Evolutionary conservation across 2,797 vertebrate genomes (phyloP).

Genomic region (Gallinago solitaria): DNA sequence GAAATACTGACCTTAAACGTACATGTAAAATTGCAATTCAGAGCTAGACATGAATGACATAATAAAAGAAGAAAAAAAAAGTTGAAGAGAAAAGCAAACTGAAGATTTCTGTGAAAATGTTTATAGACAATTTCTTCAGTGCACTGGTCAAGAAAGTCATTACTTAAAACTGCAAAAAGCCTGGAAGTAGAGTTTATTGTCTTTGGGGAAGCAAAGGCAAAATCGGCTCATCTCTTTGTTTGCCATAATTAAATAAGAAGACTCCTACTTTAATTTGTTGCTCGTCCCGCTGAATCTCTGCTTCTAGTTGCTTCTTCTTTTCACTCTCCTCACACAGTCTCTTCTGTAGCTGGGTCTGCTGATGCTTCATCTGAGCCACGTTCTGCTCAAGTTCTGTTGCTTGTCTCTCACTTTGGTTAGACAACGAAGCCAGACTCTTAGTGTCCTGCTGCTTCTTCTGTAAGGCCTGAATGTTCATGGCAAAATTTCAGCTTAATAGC

Average conservation of each 20-base stretch:
- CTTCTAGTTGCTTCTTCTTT: slow-evolving; percentile 77
- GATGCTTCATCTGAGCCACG: slow-evolving; percentile 83
- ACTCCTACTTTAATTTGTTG: slow-evolving; percentile 78
- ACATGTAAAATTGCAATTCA: not conserved
- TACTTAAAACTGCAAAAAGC: not conserved
- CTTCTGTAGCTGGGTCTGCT: slow-evolving; percentile 81
- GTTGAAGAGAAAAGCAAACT: not conserved
- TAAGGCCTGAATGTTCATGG: slow-evolving; percentile 65
- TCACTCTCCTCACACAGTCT: slow-evolving; percentile 73
- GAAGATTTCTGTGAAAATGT: not conserved
- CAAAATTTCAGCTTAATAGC: slow-evolving; percentile 51
- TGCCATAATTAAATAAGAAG: not conserved
- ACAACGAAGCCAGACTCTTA: slow-evolving; percentile 80
- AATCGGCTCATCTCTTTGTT: not conserved
- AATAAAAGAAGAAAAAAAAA: not conserved
- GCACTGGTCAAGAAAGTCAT: not conserved
- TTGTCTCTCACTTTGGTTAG: slow-evolving; percentile 80
- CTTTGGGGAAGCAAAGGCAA: not conserved
- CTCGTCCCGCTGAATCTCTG: slow-evolving; percentile 76
- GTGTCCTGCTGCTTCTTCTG: slow-evolving; percentile 78
- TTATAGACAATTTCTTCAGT: not conserved
- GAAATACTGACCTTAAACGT: not conserved
- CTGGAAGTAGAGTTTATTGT: not conserved
- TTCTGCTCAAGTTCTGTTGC: slow-evolving; percentile 81
- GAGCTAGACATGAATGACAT: not conserved